phyloP scores from a whole-genome alignment of 2,888 invertebrate species.

The Timandra comae region DNA sequence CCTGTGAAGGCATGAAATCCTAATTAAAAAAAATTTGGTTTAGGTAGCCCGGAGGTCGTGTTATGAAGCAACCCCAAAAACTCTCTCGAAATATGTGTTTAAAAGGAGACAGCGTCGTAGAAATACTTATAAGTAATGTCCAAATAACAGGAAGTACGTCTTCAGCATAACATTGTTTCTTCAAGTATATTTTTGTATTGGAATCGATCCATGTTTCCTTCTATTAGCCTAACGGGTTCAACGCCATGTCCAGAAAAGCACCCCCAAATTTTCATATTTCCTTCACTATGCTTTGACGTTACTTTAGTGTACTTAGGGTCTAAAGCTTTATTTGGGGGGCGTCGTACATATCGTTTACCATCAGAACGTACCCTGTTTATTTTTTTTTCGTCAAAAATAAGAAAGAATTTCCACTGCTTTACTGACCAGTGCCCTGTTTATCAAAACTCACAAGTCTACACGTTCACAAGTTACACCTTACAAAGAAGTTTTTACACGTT shows the following conservation, averaged over 20 bases:
- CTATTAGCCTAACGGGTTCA: slow-evolving; percentile 4
- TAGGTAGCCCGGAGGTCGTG: no score
- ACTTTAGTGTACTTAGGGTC: slow-evolving; percentile 6
- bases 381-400: slow-evolving; percentile 5
- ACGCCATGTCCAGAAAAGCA: slow-evolving; percentile 10
- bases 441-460: no score
- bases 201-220: slow-evolving; percentile 6
- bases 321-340: slow-evolving; percentile 4
- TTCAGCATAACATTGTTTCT: slow-evolving; percentile 8
- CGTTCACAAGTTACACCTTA: no score
- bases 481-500: no score
- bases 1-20: no score
- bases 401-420: no score
- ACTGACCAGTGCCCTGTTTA: no score
- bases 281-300: slow-evolving; percentile 6
- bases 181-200: slow-evolving; percentile 7
- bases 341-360: slow-evolving; percentile 4
- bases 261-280: slow-evolving; percentile 10
- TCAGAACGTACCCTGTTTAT: slow-evolving; percentile 5
- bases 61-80: no score
- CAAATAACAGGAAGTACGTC: slow-evolving; percentile 3
- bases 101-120: no score
- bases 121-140: no score
- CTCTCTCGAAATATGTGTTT: no score
- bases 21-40: no score